These are phyloP conservation scores for Saxidomus purpurata DNA, from an alignment of 1,140 invertebrate species.

Conservation along the genomic window DNA sequence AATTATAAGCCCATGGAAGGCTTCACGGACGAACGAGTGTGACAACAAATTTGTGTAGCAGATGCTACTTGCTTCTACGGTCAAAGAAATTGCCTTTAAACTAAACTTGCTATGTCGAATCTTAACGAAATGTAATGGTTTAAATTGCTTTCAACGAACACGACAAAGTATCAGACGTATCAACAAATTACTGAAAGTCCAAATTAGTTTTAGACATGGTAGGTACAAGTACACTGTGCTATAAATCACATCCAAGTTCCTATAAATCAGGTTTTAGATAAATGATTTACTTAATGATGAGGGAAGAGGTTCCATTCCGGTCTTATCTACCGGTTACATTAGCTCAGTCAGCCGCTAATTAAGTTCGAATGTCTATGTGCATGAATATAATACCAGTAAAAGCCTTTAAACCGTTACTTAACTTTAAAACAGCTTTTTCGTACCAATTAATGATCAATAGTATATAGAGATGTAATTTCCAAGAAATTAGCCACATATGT, in stretches of 20 bases:
- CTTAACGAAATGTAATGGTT: too few relatives aligned
- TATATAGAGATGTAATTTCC: not conserved
- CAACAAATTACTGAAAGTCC: not conserved
- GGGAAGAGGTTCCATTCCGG: not conserved
- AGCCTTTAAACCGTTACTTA: not conserved
- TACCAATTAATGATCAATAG: not conserved
- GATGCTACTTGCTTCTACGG: too few relatives aligned
- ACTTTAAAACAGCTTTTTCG: not conserved
- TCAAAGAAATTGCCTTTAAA: too few relatives aligned
- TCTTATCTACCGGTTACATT: not conserved
- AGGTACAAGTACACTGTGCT: not conserved
- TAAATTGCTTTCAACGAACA: too few relatives aligned
- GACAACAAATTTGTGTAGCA: too few relatives aligned
- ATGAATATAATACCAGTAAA: not conserved
- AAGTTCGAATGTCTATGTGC: not conserved
- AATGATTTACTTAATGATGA: slow-evolving; percentile 12
- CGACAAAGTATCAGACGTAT: too few relatives aligned
- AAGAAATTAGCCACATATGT: not conserved
- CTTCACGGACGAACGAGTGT: too few relatives aligned
- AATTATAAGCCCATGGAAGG: too few relatives aligned
- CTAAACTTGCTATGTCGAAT: too few relatives aligned
- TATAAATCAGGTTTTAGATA: slow-evolving; percentile 11
- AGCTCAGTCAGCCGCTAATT: not conserved
- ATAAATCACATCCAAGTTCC: not conserved
- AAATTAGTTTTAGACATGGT: slow-evolving; percentile 36